phyloP scores from a whole-genome alignment of 2,113 vertebrate genomes.

The Scomber japonicus region DNA sequence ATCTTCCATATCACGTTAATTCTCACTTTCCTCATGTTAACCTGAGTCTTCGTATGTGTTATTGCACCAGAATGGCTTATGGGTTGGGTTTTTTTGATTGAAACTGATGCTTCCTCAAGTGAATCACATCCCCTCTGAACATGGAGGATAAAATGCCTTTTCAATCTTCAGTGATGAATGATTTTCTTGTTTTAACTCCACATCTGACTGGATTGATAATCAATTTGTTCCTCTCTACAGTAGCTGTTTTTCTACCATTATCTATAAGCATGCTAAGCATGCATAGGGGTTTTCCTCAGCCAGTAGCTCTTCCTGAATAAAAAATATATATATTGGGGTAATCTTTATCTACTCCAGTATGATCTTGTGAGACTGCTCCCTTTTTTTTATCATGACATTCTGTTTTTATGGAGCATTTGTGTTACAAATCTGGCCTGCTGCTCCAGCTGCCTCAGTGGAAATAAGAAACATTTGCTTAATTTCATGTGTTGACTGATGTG shows the following conservation, averaged over 20 bases:
- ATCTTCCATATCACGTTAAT: slow-evolving; percentile 2
- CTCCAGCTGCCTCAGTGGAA: slow-evolving; percentile 56
- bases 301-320: slow-evolving; percentile 9
- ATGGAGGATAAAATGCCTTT: slow-evolving; percentile 44
- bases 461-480: slow-evolving; percentile 27
- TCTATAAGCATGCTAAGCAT: slow-evolving; percentile 43
- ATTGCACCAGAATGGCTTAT: slow-evolving; percentile 29
- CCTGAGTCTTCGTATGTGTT: neutral
- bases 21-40: neutral
- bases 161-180: slow-evolving; percentile 19
- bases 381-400: slow-evolving; percentile 8
- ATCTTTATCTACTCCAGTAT: neutral
- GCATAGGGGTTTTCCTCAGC: slow-evolving; percentile 36
- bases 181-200: slow-evolving; percentile 11
- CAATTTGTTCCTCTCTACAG: neutral
- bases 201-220: slow-evolving; percentile 9
- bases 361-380: slow-evolving; percentile 54
- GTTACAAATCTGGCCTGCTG: slow-evolving; percentile 23
- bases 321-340: slow-evolving; percentile 8
- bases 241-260: slow-evolving; percentile 26
- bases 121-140: slow-evolving; percentile 7
- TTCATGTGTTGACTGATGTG: slow-evolving; percentile 44
- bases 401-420: slow-evolving; percentile 47
- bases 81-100: neutral
- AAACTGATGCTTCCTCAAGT: slow-evolving; percentile 21